A percentile compares a stretch with the other conserved stretches of the same genome.
Conservation (phyloP, 1,140 invertebrate genomes). For the Drosophila ananassae region DNA sequence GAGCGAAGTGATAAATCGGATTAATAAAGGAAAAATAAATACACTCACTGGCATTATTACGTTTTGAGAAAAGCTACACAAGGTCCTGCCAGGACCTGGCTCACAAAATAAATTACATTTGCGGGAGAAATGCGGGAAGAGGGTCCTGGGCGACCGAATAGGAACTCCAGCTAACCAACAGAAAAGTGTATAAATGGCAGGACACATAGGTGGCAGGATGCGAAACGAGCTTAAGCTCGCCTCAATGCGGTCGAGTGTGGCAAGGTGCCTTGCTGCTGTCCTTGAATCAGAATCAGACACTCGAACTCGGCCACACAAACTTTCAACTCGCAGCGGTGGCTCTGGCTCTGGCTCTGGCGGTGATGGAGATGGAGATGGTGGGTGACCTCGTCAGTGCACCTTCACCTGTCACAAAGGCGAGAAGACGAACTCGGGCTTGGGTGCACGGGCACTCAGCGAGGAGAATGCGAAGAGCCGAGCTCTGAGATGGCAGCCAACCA, state of each 20-base stretch:
- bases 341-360: neutral
- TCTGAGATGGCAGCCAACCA: slow-evolving; percentile 49
- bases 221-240: slow-evolving; percentile 30
- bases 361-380: slow-evolving; percentile 6
- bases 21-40: slow-evolving; percentile 1
- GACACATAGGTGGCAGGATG: slow-evolving; percentile 30
- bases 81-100: neutral
- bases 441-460: slow-evolving; percentile 50
- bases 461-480: slow-evolving; percentile 42
- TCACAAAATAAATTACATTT: slow-evolving; percentile 1
- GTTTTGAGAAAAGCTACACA: neutral
- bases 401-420: slow-evolving; percentile 54
- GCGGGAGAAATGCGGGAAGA: neutral
- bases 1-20: neutral
- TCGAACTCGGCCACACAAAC: slow-evolving; percentile 42
- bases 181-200: slow-evolving; percentile 39
- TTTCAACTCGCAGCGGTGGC: slow-evolving; percentile 9
- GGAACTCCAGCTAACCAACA: slow-evolving; percentile 14
- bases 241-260: slow-evolving; percentile 38
- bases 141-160: neutral
- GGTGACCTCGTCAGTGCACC: slow-evolving; percentile 52
- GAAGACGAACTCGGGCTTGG: slow-evolving; percentile 12
- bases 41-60: neutral
- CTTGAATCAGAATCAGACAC: slow-evolving; percentile 50
- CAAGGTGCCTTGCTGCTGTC: slow-evolving; percentile 28